Base-by-base conservation (phyloP, 30 jellyfish, hydroid and myxozoan genomes). In the Cassiopea xamachana region DNA sequence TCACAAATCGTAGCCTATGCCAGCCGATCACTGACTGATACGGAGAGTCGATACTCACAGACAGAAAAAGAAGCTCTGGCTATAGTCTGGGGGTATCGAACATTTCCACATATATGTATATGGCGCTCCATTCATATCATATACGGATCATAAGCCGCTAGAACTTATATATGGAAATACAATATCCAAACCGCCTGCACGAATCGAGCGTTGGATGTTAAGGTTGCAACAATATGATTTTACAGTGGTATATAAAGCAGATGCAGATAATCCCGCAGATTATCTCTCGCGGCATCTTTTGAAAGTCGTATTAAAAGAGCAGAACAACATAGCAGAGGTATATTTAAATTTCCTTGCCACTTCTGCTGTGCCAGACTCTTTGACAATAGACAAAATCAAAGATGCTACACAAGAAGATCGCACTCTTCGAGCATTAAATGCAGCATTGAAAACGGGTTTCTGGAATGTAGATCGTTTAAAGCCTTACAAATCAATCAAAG, bases 61-160 rank as follows among this genome's bases (percentile, higher is more conserved):
- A 86, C 80, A 6, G 88, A 86, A 76, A 86, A 86, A 81, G 93
- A 86, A 59, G 88, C 87, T 3, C 81, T 86, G 4, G 62, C 81
- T 1, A 86, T 86, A 3, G 69, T 86, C 45, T 61, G 88, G 87
- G 39, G 87, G 71, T 27, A 62, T 73, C 12, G 93, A 86, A 73
- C 93, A 86, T 75, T 86, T 86, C 46, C 76, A 82, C 46, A 55
- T 84, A 16, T 84, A 69, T 49, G 14, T 84, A 12, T 84, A 84
- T 84, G 92, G 92, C 5, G 62, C 50, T 68, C 74, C 92, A 10
- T 84, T 84, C 58, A 48, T 59, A 44, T 51, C 69, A 4, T 48
- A 84, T 13, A 84, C 92, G 60, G 85, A 67, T 62, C 83, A 82
- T 49, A 67, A 82, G 82, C 81, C 88, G 46, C 68, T 80, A 18